Percentiles rank a stretch among this genome's conserved stretches.
Evolutionary conservation across 2,113 vertebrate species (phyloP).

Genomic region (Lepus americanus): DNA sequence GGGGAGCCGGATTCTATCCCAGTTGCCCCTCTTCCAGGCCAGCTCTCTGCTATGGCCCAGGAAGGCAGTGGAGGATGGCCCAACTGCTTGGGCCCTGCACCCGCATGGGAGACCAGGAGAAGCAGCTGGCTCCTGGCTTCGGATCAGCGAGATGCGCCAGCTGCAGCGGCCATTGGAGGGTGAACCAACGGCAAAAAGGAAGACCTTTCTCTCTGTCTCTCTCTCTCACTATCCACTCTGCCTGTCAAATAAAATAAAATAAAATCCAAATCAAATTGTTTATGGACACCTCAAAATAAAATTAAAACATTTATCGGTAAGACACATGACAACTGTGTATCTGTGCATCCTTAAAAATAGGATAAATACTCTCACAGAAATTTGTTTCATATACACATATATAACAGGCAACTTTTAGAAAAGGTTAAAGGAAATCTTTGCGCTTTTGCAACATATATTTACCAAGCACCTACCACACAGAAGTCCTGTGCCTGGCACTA

Average conservation of each 20-base stretch:
- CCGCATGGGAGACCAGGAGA: too few relatives aligned
- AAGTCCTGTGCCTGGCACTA: background rate
- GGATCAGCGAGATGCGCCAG: too few relatives aligned
- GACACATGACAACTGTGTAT: background rate
- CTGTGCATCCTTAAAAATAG: constrained; percentile 7
- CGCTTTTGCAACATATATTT: background rate
- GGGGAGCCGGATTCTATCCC: too few relatives aligned
- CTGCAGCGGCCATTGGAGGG: too few relatives aligned
- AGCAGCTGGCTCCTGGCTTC: too few relatives aligned
- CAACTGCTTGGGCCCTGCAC: too few relatives aligned
- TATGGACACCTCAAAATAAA: background rate
- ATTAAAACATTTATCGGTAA: background rate
- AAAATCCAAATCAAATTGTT: constrained; percentile 46
- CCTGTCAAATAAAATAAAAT: background rate
- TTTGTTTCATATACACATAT: background rate
- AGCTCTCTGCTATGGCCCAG: too few relatives aligned
- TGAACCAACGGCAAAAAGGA: too few relatives aligned
- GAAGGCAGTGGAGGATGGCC: too few relatives aligned
- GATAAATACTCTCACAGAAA: background rate
- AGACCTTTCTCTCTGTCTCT: too few relatives aligned
- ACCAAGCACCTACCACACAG: background rate
- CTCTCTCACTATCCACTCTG: too few relatives aligned
- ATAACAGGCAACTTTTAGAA: background rate
- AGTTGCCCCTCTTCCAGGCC: too few relatives aligned
- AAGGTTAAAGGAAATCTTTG: background rate